These are phyloP conservation scores for Forbesichthys agassizii DNA, from an alignment of 2,113 vertebrate species.

Conservation along the genomic window DNA sequence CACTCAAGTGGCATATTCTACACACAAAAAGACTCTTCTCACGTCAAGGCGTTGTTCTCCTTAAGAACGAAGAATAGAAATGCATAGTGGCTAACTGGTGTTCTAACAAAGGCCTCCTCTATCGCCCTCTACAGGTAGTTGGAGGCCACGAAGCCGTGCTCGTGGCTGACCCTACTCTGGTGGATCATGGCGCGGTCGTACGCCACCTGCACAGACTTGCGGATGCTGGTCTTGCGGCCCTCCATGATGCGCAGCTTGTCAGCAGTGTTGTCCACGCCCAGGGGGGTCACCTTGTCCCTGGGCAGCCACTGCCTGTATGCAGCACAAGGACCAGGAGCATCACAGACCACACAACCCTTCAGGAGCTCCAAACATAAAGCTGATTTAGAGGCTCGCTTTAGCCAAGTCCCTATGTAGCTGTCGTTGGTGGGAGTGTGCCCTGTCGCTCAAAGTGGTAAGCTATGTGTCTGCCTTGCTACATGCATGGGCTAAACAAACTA, in stretches of 20 bases:
- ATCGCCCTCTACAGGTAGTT: conserved; percentile 80
- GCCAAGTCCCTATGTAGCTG: no score
- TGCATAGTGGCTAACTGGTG: conserved; percentile 32
- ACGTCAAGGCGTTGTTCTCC: conserved; percentile 17
- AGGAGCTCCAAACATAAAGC: no score
- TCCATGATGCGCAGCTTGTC: conserved; percentile 98
- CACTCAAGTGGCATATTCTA: conserved; percentile 12
- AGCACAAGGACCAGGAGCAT: background rate
- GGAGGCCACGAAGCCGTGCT: conserved; percentile 85
- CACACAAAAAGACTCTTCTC: background rate
- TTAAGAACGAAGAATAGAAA: conserved; percentile 22
- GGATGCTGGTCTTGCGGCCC: conserved; percentile 94
- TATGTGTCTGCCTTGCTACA: no score
- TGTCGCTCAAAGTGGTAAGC: no score
- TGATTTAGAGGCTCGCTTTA: no score
- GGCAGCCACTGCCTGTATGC: conserved; percentile 94
- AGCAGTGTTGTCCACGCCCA: conserved; percentile 90
- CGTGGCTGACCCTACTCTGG: conserved; percentile 88
- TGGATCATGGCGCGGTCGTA: conserved; percentile 96
- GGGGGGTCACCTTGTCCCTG: conserved; percentile 87
- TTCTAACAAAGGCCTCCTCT: background rate
- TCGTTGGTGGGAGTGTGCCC: no score
- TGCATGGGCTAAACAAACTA: no score
- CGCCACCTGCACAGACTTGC: conserved; percentile 97
- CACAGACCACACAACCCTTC: no score